A percentile compares a stretch with the other conserved stretches of the same genome.
Evolutionary conservation across 2,113 vertebrate species (phyloP).

Genomic region (Atlantisia rogersi): DNA sequence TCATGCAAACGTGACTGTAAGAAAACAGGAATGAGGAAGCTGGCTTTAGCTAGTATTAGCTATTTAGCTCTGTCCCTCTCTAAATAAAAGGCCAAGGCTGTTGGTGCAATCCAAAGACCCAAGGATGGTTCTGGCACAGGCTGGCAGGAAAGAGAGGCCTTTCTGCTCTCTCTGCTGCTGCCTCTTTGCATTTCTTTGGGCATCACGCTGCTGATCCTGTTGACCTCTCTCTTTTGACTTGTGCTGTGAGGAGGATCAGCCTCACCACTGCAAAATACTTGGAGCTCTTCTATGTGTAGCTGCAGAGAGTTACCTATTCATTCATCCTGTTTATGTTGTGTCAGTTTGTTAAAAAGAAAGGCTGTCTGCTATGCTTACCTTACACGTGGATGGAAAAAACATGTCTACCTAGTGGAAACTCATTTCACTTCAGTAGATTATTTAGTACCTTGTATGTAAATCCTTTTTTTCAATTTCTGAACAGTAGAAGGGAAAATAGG

Average conservation of each 20-base stretch:
- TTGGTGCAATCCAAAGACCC: background rate
- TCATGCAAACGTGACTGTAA: background rate
- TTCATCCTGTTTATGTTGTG: background rate
- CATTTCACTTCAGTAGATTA: slow-evolving; percentile 64
- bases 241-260: background rate
- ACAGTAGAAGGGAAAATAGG: slow-evolving; percentile 37
- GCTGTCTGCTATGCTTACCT: background rate
- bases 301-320: background rate
- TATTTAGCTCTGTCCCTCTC: background rate
- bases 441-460: slow-evolving; percentile 63
- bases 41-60: background rate
- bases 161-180: background rate
- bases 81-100: background rate
- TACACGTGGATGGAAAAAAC: slow-evolving; percentile 33
- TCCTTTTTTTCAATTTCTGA: slow-evolving; percentile 54
- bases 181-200: background rate
- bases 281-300: background rate
- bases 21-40: background rate
- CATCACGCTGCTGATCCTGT: background rate
- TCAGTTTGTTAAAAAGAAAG: background rate
- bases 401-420: slow-evolving; percentile 5
- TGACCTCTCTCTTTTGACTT: background rate
- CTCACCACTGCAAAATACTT: background rate
- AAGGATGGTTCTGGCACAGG: background rate
- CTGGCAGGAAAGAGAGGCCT: background rate